A percentile compares a stretch with the other conserved stretches of the same genome.
Evolutionary conservation across 2,888 invertebrate species (phyloP).

Genomic region (Drosophila meridiana): DNA sequence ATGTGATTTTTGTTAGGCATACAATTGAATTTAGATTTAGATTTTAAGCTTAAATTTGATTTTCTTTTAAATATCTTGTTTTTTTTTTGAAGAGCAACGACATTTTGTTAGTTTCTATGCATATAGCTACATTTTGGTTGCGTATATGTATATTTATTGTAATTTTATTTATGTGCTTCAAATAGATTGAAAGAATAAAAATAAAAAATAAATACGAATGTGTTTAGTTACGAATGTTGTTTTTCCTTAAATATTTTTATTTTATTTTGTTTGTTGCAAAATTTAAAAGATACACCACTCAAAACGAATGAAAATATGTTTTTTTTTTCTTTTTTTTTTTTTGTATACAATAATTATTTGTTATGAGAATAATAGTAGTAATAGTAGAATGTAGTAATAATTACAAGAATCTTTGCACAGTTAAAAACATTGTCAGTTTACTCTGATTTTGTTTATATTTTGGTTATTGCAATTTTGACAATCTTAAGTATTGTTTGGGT

Average conservation of each 20-base stretch:
- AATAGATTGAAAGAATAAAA: conserved; percentile 48
- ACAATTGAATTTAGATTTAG: conserved; percentile 68
- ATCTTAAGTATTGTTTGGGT: conserved; percentile 34
- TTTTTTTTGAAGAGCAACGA: conserved; percentile 56
- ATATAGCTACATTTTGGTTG: conserved; percentile 39
- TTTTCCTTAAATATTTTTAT: conserved; percentile 44
- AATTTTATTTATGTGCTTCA: conserved; percentile 41
- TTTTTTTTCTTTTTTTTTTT: conserved; percentile 9
- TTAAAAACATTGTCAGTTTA: conserved; percentile 71
- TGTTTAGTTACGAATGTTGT: conserved; percentile 75
- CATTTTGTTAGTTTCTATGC: conserved; percentile 38
- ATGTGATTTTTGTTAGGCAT: conserved; percentile 73
- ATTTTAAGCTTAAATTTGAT: conserved; percentile 69
- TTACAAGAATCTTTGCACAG: conserved; percentile 75
- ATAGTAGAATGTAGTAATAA: conserved; percentile 66
- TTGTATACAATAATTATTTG: conserved; percentile 64
- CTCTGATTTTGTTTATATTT: conserved; percentile 42
- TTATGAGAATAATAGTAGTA: conserved; percentile 58
- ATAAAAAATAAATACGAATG: conserved; percentile 75
- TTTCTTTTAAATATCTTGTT: conserved; percentile 43
- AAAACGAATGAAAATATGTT: conserved; percentile 75
- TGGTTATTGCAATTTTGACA: conserved; percentile 63
- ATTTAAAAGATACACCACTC: conserved; percentile 60
- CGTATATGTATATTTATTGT: conserved; percentile 55
- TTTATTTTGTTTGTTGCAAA: conserved; percentile 3